Evolutionary conservation across 2,113 vertebrate species (phyloP).

Genomic region (Equus quagga): DNA sequence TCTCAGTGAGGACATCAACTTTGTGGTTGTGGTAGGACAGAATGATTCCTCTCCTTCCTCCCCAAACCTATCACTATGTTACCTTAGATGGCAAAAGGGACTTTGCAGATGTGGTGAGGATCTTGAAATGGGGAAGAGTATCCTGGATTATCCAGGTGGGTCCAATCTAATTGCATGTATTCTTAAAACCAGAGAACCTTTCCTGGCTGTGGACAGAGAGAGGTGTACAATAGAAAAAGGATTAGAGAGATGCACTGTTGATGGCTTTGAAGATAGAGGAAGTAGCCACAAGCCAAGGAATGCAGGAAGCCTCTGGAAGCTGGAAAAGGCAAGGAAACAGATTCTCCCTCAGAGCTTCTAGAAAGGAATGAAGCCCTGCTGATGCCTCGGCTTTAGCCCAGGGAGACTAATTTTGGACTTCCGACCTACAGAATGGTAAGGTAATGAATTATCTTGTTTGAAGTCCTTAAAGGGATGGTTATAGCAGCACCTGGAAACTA

Average conservation of each 20-base stretch:
- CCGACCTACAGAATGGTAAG: background rate
- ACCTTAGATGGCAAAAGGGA: background rate
- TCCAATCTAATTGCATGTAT: background rate
- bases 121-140: conserved; percentile 6
- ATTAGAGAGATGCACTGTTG: background rate
- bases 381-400: background rate
- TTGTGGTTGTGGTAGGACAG: background rate
- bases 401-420: background rate
- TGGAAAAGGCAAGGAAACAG: background rate
- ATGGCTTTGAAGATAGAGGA: background rate
- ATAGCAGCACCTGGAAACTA: background rate
- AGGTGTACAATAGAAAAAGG: background rate
- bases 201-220: background rate
- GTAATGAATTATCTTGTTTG: background rate
- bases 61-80: background rate
- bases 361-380: background rate
- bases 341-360: background rate
- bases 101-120: background rate
- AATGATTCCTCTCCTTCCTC: background rate
- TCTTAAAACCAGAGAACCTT: conserved; percentile 6
- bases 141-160: background rate
- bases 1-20: background rate
- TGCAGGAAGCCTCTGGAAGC: background rate
- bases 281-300: background rate
- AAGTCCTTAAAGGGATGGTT: background rate